These are phyloP conservation scores for Euphonia xanthogaster DNA, from an alignment of 2,797 vertebrate species.

Conservation along the genomic window DNA sequence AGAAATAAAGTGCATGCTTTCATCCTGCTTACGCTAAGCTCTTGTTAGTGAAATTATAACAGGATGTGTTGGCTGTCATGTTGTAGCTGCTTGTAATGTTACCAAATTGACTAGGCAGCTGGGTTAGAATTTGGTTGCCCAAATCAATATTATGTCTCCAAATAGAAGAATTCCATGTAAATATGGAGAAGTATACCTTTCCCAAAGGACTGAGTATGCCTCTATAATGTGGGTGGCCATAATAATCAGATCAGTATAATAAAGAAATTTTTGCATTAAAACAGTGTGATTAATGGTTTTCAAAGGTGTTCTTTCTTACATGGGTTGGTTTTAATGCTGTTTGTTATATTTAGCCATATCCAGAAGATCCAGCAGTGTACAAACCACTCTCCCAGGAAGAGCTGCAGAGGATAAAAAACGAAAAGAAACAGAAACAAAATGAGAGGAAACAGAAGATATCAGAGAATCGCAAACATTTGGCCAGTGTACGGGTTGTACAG, in stretches of 20 bases:
- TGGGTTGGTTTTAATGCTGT: conserved; percentile 22
- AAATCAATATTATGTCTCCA: not conserved
- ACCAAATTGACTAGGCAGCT: not conserved
- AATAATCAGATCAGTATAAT: not conserved
- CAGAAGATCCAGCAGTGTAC: conserved; percentile 99
- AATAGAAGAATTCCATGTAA: not conserved
- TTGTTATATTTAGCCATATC: conserved; percentile 87
- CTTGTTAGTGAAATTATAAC: not conserved
- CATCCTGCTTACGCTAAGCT: not conserved
- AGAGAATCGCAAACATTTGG: conserved; percentile 98
- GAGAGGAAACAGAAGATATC: conserved; percentile 99
- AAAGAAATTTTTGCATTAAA: not conserved
- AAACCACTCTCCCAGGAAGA: conserved; percentile 99
- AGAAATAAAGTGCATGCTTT: not conserved
- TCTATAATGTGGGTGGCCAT: not conserved
- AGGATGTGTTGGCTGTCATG: not conserved
- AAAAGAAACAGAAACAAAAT: conserved; percentile 99
- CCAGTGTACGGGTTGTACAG: conserved; percentile 97
- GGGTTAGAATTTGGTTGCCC: not conserved
- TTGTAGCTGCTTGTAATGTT: not conserved
- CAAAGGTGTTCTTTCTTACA: not conserved
- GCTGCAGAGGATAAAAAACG: conserved; percentile 99
- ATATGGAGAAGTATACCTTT: not conserved
- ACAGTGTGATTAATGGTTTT: not conserved
- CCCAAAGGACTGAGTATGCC: not conserved